A percentile compares a stretch with the other conserved stretches of the same genome.
phyloP scores from a whole-genome alignment of 2,113 vertebrate genomes.

The Crotophaga sulcirostris region DNA sequence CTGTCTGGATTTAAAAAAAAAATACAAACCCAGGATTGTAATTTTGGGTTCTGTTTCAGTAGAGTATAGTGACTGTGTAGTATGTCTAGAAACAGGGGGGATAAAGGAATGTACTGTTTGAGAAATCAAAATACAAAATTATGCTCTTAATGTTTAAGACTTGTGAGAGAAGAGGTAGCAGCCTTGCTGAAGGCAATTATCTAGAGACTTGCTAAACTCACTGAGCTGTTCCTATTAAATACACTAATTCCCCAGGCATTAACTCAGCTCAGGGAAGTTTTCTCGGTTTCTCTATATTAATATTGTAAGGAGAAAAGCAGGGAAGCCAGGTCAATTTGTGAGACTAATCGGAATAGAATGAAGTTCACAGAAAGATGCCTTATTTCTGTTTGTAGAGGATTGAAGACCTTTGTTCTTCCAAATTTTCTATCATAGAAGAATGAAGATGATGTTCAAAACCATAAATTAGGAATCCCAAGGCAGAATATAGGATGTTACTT shows the following conservation, averaged over 20 bases:
- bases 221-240: slow-evolving; percentile 8
- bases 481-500: fast-evolving
- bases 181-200: not conserved
- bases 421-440: not conserved
- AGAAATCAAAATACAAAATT: slow-evolving; percentile 37
- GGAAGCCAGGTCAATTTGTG: not conserved
- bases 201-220: not conserved
- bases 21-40: not conserved
- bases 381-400: not conserved
- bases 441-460: not conserved
- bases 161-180: not conserved
- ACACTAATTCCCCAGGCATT: not conserved
- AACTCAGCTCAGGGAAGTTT: not conserved
- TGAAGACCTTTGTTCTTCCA: not conserved
- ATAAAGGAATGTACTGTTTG: not conserved
- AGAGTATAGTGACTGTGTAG: not conserved
- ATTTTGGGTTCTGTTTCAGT: slow-evolving; percentile 11
- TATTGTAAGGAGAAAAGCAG: not conserved
- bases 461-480: fast-evolving
- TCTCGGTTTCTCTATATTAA: not conserved
- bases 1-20: not conserved
- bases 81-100: not conserved
- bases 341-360: not conserved
- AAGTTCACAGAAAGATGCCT: not conserved
- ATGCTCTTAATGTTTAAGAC: not conserved